Percentiles rank a stretch among this genome's conserved stretches.
phyloP scores from a whole-genome alignment of 2,888 invertebrate genomes.

The Brachylomia viminalis region DNA sequence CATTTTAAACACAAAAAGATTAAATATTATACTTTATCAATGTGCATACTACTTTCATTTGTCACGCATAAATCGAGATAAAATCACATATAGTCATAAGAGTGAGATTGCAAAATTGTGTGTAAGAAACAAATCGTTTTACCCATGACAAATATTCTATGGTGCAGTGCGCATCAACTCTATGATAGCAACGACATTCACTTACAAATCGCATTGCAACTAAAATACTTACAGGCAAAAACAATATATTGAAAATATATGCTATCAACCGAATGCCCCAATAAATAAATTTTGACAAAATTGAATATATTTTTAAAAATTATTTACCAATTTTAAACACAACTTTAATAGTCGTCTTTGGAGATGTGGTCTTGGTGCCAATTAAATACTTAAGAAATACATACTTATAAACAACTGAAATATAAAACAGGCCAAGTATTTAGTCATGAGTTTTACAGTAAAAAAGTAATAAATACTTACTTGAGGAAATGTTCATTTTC shows the following conservation, averaged over 20 bases:
- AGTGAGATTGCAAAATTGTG: constrained; percentile 12
- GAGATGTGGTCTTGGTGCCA: constrained; percentile 28
- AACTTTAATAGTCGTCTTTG: constrained; percentile 22
- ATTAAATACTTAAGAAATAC: constrained; percentile 49
- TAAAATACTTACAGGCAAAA: constrained; percentile 75
- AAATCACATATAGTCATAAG: not conserved
- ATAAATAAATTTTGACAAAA: constrained; percentile 42
- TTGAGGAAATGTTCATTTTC: constrained; percentile 98
- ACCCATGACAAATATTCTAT: constrained; percentile 77
- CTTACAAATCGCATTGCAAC: constrained; percentile 72
- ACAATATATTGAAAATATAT: constrained; percentile 62
- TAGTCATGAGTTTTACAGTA: constrained; percentile 47
- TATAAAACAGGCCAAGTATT: constrained; percentile 69
- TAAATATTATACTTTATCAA: constrained; percentile 53
- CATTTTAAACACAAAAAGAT: constrained; percentile 71
- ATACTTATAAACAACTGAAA: constrained; percentile 69
- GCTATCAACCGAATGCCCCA: constrained; percentile 78
- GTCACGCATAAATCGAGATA: constrained; percentile 66
- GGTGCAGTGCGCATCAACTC: constrained; percentile 74
- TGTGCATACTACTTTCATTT: constrained; percentile 70
- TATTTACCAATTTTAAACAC: constrained; percentile 13
- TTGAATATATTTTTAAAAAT: constrained; percentile 5
- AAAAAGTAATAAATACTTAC: constrained; percentile 88
- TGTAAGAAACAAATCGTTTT: constrained; percentile 47
- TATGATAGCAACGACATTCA: constrained; percentile 78